Percentiles rank a stretch among this genome's conserved stretches.
These are phyloP conservation scores for Candoia aspera DNA, from an alignment of 2,113 vertebrate species.

Conservation along the genomic window DNA sequence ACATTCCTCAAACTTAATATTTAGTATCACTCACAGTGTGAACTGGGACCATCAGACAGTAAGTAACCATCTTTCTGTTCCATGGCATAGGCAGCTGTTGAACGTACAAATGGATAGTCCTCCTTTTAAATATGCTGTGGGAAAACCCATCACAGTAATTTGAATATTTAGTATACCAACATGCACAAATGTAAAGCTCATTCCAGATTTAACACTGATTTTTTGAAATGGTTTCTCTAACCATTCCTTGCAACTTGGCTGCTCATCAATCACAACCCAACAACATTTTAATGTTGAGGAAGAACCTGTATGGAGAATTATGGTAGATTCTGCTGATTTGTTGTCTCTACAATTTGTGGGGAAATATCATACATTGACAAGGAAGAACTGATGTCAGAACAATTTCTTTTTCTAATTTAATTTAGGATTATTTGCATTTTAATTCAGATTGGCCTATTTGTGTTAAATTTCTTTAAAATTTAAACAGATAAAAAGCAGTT, in stretches of 20 bases:
- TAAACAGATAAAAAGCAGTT: neutral
- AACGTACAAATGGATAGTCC: neutral
- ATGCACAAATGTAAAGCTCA: neutral
- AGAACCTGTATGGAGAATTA: neutral
- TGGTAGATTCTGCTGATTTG: neutral
- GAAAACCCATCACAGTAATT: neutral
- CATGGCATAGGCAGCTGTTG: neutral
- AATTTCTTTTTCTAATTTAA: neutral
- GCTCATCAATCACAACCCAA: neutral
- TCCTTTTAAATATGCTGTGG: neutral
- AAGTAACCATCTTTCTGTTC: neutral
- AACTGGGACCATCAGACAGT: neutral
- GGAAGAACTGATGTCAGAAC: neutral
- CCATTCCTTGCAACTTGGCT: neutral
- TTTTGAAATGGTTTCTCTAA: neutral
- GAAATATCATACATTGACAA: neutral
- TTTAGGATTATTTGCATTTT: neutral
- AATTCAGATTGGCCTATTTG: neutral
- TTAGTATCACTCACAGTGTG: neutral
- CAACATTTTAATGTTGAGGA: neutral
- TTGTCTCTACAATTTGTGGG: neutral
- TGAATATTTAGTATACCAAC: neutral
- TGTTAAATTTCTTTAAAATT: neutral
- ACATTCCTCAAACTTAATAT: neutral
- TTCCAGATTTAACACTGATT: neutral